Evolutionary conservation across 2,888 invertebrate species (phyloP), one percentile per base, ranked within the genome.

Genomic region (Drepana falcataria): DNA sequence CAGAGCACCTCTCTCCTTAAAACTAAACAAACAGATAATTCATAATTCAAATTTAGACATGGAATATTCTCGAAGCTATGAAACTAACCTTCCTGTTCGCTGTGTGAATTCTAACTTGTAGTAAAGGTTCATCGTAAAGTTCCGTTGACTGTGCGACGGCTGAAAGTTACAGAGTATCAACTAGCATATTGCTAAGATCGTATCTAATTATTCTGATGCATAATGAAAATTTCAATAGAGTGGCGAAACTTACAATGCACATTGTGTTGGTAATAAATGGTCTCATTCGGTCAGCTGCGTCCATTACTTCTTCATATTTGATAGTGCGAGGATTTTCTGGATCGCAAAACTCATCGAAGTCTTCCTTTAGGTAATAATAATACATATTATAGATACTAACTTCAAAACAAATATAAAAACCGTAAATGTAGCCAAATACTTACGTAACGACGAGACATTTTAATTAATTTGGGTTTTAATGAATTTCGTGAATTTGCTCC

Each of bases 1-100:
- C 47, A 94, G 73, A 0, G 93, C 93, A 34, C 95, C 95, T 66
- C 95, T 85, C 75, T 95, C 95, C 80, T 95, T 95, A 75, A 95
- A 95, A 77, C 95, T 94, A 71, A 41, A 33, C 21, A 33, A 48
- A 33, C 6, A 48, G 2, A 2, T 5, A 2, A 3, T 4, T 48
- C 21, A 4, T 21, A 33, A 4, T 3, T 9, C 6, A 44, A 44
- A 9, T 9, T 41, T 9, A 21, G 3, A 4, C n/a, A 37, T 4
- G 1, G 9, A 35, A 35, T 7, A 35, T 47, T 49, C 48, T 7
- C 7, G 34, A 21, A 47, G 2, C 40, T n/a, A 40, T 34, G 52
- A 37, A 48, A 48, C 53, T 62, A 61, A 84, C 85, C 84, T 79
- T 62, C 85, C 85, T 34, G 79, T 73, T 56, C 57, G 71, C 59